phyloP scores from a whole-genome alignment of 2,113 vertebrate genomes.

The Protomyctophum bolini region DNA sequence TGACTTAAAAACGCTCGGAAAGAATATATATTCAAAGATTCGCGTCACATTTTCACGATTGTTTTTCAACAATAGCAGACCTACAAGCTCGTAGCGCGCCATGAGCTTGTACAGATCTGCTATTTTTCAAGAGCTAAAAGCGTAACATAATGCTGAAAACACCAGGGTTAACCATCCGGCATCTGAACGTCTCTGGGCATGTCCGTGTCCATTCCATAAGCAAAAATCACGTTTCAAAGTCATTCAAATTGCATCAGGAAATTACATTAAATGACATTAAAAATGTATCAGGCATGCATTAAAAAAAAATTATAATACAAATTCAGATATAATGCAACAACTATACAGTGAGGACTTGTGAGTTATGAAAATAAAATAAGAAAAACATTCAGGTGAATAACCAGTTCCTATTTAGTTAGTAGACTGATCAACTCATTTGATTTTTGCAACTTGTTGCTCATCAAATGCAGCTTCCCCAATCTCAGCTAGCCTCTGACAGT shows the following conservation, averaged over 20 bases:
- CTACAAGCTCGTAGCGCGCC: too few relatives aligned
- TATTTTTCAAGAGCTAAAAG: too few relatives aligned
- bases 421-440: slow-evolving; percentile 22
- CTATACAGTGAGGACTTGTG: slow-evolving; percentile 41
- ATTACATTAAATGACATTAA: slow-evolving; percentile 61
- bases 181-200: slow-evolving; percentile 5
- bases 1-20: too few relatives aligned
- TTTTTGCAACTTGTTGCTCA: slow-evolving; percentile 30
- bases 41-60: too few relatives aligned
- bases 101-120: too few relatives aligned
- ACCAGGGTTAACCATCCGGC: too few relatives aligned
- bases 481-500: too few relatives aligned
- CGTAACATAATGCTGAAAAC: too few relatives aligned
- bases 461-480: slow-evolving; percentile 15
- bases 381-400: slow-evolving; percentile 27
- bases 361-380: slow-evolving; percentile 20
- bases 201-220: slow-evolving; percentile 26
- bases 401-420: slow-evolving; percentile 17
- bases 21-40: too few relatives aligned
- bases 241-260: slow-evolving; percentile 58
- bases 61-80: too few relatives aligned
- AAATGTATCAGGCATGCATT: slow-evolving; percentile 66
- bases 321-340: slow-evolving; percentile 42
- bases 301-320: slow-evolving; percentile 48
- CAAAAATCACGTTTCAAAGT: slow-evolving; percentile 48